Conservation (phyloP, 2,113 vertebrate species). For the Seriola quinqueradiata region DNA sequence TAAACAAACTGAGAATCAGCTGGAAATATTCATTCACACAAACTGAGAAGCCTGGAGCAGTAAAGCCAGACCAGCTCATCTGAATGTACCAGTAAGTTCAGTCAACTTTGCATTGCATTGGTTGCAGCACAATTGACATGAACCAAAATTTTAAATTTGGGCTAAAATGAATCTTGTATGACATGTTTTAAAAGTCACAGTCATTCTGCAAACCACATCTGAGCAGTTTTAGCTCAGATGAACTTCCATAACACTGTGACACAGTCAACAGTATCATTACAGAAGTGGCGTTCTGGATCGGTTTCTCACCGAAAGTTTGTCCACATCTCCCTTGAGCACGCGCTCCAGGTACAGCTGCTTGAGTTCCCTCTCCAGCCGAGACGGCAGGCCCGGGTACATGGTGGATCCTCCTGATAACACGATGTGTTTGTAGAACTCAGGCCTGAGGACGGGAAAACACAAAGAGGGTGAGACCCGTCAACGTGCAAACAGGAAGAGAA, state of each 20-base stretch:
- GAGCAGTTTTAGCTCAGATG: background rate
- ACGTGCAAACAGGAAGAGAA: background rate
- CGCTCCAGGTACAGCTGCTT: conserved; percentile 98
- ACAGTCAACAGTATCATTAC: background rate
- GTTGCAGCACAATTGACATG: background rate
- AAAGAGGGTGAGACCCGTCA: background rate
- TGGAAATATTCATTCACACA: conserved; percentile 45
- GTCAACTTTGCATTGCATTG: too few relatives aligned
- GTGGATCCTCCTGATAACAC: conserved; percentile 98
- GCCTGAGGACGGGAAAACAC: conserved; percentile 76
- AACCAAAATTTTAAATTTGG: background rate
- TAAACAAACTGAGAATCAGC: conserved; percentile 46
- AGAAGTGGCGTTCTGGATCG: background rate
- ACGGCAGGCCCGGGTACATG: conserved; percentile 98
- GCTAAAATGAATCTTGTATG: background rate
- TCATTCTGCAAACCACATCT: conserved; percentile 11
- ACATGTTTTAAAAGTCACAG: conserved; percentile 5
- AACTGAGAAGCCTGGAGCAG: background rate
- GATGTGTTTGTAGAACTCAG: conserved; percentile 99
- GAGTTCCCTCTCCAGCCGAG: conserved; percentile 95
- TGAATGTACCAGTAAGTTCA: background rate
- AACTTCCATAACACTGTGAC: background rate
- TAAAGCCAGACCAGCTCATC: background rate
- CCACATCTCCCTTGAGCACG: conserved; percentile 97
- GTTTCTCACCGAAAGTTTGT: conserved; percentile 95